Conservation (phyloP, 1,140 invertebrate genomes). For the Lepidurus couesii region DNA sequence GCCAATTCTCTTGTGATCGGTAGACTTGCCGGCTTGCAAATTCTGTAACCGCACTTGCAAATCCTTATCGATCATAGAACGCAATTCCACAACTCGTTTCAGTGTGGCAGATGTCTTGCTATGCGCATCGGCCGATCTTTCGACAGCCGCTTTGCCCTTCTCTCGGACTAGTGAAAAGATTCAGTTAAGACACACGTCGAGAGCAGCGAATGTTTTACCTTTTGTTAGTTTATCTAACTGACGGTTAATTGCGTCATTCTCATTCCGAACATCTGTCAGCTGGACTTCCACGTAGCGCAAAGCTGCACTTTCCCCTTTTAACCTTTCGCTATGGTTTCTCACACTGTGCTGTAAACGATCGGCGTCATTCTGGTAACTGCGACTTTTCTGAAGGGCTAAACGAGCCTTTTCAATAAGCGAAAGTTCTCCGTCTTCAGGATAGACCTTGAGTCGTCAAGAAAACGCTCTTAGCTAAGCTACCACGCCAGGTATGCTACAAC, state of each 20-base stretch:
- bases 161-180: constrained; percentile 23
- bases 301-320: constrained; percentile 37
- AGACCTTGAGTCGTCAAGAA: constrained; percentile 36
- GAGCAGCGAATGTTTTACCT: background rate
- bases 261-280: constrained; percentile 34
- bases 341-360: constrained; percentile 35
- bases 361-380: constrained; percentile 36
- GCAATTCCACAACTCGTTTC: constrained; percentile 20
- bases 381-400: constrained; percentile 36
- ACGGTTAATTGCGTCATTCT: constrained; percentile 35
- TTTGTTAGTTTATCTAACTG: constrained; percentile 26
- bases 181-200: background rate
- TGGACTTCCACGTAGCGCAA: constrained; percentile 33
- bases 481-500: background rate
- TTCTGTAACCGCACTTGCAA: constrained; percentile 40
- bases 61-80: constrained; percentile 36
- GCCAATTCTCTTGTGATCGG: constrained; percentile 39
- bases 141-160: constrained; percentile 29
- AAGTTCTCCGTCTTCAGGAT: constrained; percentile 39
- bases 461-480: background rate
- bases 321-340: constrained; percentile 34
- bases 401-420: constrained; percentile 38
- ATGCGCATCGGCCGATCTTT: constrained; percentile 29
- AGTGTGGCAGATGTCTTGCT: constrained; percentile 2
- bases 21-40: constrained; percentile 39